Percentiles rank a stretch among this genome's conserved stretches.
Conservation (phyloP, 2,888 invertebrate genomes). For the Alloplasta piceator region DNA sequence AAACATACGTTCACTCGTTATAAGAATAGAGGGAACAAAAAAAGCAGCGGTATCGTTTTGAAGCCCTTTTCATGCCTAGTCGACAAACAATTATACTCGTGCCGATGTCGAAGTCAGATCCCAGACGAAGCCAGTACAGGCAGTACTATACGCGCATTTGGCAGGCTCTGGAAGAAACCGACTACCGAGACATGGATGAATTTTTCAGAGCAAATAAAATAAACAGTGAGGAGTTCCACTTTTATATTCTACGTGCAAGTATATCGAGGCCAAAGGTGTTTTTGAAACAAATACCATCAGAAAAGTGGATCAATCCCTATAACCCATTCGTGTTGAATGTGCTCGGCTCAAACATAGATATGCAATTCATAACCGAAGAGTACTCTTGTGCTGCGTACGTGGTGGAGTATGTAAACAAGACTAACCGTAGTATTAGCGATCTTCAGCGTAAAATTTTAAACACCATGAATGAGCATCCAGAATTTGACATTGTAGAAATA, state of each 20-base stretch:
- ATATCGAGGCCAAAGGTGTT: conserved; percentile 67
- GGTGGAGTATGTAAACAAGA: conserved; percentile 71
- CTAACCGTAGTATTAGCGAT: conserved; percentile 70
- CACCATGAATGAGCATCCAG: conserved; percentile 72
- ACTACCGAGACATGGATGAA: conserved; percentile 20
- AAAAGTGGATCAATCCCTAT: conserved; percentile 68
- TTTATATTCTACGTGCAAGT: conserved; percentile 68
- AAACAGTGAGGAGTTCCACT: conserved; percentile 68
- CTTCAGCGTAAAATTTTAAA: conserved; percentile 65
- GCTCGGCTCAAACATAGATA: conserved; percentile 66
- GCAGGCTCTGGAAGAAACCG: conserved; percentile 14
- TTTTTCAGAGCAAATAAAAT: conserved; percentile 23
- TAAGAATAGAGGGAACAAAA: no score
- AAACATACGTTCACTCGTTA: no score
- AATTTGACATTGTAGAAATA: conserved; percentile 72
- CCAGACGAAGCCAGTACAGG: no score
- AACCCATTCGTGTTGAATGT: conserved; percentile 68
- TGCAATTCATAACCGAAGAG: conserved; percentile 67
- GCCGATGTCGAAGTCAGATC: no score
- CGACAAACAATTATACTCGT: no score
- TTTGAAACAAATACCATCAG: conserved; percentile 55
- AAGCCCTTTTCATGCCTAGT: no score
- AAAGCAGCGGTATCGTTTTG: no score
- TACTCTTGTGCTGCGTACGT: conserved; percentile 69
- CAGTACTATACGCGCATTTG: no score